Evolutionary conservation across 2,113 vertebrate genomes (phyloP), one percentile per base, ranked within the genome.

Genomic region (Sinocyclocheilus grahami): DNA sequence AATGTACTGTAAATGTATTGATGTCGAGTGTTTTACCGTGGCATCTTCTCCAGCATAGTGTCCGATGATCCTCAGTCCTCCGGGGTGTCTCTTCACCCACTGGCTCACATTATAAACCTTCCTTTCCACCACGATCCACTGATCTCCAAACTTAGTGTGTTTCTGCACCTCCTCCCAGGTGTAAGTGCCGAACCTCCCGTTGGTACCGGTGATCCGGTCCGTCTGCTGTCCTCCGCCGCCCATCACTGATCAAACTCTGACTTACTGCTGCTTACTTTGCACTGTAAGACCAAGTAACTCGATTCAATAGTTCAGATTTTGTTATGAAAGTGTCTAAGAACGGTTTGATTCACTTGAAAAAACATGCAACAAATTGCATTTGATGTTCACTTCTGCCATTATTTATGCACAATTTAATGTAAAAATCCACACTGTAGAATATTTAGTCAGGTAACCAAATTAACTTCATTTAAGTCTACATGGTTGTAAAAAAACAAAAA

Each of bases 31-130:
- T 74, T 48, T 79, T 95, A 99, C 98, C 93, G 98, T 97, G 87
- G 97, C 97, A 90, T 98, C 97, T 89, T 99, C 96, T 1, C 97
- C 97, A 85, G 97, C 96, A 74, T 96, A 97, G 95, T 99, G 95
- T 87, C 93, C 89, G 92, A 99, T 95, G 18, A 98, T 94, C 14
- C 94, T 94, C 0, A 90, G 90, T 4, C 97, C 98, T 67, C 97
- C 97, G 0, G 97, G 97, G 85, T 99, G 97, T 13, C 95, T 94
- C 58, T 93, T 92, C 2, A 93, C 95, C 97, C 97, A 99, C 77
- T 95, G 90, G 77, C 91, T 97, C 94, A 98, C 92, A 89, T 99
- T 95, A 87, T 99, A 99, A 67, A 98, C 96, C 91, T 97, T 97
- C n/a, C 97, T 93, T 62, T 99, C 94, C 12, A 99, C 94, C 89